These are phyloP conservation scores for Uria lomvia DNA, from an alignment of 2,113 vertebrate genomes.

Conservation along the genomic window DNA sequence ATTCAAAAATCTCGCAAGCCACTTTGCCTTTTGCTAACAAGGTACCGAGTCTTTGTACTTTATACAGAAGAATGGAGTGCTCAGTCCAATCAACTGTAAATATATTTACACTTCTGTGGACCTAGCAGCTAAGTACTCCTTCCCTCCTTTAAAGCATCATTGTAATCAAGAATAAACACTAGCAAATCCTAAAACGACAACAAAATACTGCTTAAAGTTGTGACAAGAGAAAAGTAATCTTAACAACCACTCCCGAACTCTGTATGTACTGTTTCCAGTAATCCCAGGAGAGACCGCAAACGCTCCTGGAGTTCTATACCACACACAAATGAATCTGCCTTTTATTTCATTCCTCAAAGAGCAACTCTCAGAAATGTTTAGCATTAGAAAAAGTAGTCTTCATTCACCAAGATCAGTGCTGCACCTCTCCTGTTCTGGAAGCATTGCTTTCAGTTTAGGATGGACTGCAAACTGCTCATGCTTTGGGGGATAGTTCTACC, in stretches of 20 bases:
- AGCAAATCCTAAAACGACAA: slow-evolving; percentile 17
- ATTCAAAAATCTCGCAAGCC: slow-evolving; percentile 24
- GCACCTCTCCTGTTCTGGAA: background rate
- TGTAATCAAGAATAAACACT: slow-evolving; percentile 12
- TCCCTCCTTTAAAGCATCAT: slow-evolving; percentile 32
- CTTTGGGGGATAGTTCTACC: background rate
- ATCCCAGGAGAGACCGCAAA: background rate
- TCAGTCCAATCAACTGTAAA: slow-evolving; percentile 22
- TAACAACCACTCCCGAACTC: background rate
- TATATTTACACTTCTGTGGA: slow-evolving; percentile 30
- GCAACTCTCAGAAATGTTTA: background rate
- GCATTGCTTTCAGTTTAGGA: background rate
- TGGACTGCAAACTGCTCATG: background rate
- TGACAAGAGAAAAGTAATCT: background rate
- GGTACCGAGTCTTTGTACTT: slow-evolving; percentile 5
- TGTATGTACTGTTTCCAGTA: background rate
- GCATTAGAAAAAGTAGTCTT: slow-evolving; percentile 1
- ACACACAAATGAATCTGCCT: background rate
- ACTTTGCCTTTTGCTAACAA: background rate
- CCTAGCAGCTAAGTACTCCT: slow-evolving; percentile 26
- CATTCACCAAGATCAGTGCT: background rate
- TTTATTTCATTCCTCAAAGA: background rate
- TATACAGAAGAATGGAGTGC: slow-evolving; percentile 17
- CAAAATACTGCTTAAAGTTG: slow-evolving; percentile 14
- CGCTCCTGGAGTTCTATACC: background rate